phyloP scores from a whole-genome alignment of 2,113 vertebrate genomes.

The Cygnus atratus region DNA sequence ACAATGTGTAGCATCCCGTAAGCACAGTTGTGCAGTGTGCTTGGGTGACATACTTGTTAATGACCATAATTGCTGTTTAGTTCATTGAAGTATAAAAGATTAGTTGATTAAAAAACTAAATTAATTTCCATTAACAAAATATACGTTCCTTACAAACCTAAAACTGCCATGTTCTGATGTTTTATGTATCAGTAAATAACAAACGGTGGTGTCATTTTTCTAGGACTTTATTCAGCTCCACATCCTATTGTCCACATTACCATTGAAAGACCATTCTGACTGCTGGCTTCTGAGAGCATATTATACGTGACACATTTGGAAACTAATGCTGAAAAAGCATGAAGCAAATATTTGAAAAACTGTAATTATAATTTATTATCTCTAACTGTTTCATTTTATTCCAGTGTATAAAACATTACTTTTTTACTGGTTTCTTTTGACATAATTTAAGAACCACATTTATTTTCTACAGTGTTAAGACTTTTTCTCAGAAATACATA shows the following conservation, averaged over 20 bases:
- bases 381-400: conserved; percentile 67
- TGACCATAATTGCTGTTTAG: conserved; percentile 19
- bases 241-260: background rate
- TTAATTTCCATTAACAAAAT: conserved; percentile 43
- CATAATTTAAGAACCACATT: conserved; percentile 76
- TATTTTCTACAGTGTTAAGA: conserved; percentile 77
- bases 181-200: conserved; percentile 31
- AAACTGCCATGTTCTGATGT: conserved; percentile 50
- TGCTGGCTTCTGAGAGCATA: conserved; percentile 27
- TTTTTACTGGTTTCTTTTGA: conserved; percentile 75
- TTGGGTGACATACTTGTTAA: conserved; percentile 32
- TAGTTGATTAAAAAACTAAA: background rate
- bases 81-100: conserved; percentile 21
- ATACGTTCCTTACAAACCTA: conserved; percentile 32
- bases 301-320: conserved; percentile 13
- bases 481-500: conserved; percentile 74
- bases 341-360: conserved; percentile 66
- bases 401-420: conserved; percentile 70
- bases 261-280: conserved; percentile 9
- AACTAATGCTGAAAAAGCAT: conserved; percentile 66
- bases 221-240: conserved; percentile 31
- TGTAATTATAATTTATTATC: conserved; percentile 79
- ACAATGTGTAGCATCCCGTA: conserved; percentile 6
- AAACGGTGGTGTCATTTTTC: conserved; percentile 29
- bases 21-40: conserved; percentile 15